Evolutionary conservation across 2,797 vertebrate genomes (phyloP).

Genomic region (Liasis olivaceus): DNA sequence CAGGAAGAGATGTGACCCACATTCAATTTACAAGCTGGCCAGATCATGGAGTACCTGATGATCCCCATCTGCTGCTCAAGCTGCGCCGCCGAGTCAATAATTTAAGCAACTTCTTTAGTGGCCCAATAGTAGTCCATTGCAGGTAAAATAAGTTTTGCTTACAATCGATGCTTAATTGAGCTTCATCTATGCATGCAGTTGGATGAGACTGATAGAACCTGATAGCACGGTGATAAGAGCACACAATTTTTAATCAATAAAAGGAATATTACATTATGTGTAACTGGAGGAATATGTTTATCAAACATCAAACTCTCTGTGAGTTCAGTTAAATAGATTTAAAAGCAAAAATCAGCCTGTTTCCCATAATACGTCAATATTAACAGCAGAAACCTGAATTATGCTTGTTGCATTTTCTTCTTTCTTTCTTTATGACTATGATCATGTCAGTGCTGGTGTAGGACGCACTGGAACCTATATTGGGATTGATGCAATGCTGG

Average conservation of each 20-base stretch:
- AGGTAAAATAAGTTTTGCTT: conserved; percentile 74
- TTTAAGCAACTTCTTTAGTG: conserved; percentile 96
- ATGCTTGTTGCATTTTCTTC: background rate
- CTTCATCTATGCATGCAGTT: background rate
- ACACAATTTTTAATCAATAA: background rate
- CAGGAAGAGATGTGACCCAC: conserved; percentile 90
- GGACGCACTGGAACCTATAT: conserved; percentile 96
- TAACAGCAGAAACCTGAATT: background rate
- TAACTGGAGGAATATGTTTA: background rate
- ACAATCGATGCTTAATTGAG: background rate
- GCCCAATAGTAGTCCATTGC: conserved; percentile 94
- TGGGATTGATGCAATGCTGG: conserved; percentile 94
- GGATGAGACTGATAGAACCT: background rate
- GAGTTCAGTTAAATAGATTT: background rate
- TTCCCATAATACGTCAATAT: background rate
- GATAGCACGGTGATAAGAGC: background rate
- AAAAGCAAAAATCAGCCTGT: background rate
- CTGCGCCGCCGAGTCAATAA: conserved; percentile 90
- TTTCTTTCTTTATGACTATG: background rate
- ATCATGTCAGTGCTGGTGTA: conserved; percentile 86
- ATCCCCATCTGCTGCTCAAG: conserved; percentile 91
- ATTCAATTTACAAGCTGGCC: conserved; percentile 98
- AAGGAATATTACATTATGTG: background rate
- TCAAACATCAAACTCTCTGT: background rate
- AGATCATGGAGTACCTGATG: conserved; percentile 92